Conservation (phyloP, 1,140 invertebrate genomes). For the Drosophila paulistorum region DNA sequence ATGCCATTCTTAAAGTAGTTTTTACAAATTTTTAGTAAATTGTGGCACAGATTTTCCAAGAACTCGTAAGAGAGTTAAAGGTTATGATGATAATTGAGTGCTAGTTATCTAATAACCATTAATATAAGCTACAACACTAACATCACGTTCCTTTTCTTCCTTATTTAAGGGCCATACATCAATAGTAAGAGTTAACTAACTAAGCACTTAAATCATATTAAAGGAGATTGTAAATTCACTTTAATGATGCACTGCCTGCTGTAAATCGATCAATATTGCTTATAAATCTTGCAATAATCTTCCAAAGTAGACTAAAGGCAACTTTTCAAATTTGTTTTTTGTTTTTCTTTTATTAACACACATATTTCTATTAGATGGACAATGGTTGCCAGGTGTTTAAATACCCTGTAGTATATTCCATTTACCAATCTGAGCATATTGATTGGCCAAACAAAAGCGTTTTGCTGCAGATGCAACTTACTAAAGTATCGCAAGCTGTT, state of each 20-base stretch:
- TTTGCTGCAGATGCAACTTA: too few species aligned
- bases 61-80: background rate
- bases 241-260: constrained; percentile 56
- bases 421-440: too few species aligned
- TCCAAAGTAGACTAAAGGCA: background rate
- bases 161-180: too few species aligned
- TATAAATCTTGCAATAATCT: constrained; percentile 62
- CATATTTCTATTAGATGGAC: constrained; percentile 7
- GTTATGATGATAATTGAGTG: too few species aligned
- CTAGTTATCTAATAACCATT: too few species aligned
- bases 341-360: background rate
- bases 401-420: background rate
- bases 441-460: too few species aligned
- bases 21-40: background rate
- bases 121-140: too few species aligned
- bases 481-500: too few species aligned
- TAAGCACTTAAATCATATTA: background rate
- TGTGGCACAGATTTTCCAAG: background rate
- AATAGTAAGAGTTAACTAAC: too few species aligned
- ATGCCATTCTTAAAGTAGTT: constrained; percentile 12
- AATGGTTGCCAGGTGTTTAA: constrained; percentile 3
- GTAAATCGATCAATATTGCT: constrained; percentile 60
- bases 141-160: too few species aligned
- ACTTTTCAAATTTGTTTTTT: background rate
- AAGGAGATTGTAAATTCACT: constrained; percentile 62